Base-by-base conservation (phyloP, 1,140 invertebrate genomes). In the Sinella curviseta region DNA sequence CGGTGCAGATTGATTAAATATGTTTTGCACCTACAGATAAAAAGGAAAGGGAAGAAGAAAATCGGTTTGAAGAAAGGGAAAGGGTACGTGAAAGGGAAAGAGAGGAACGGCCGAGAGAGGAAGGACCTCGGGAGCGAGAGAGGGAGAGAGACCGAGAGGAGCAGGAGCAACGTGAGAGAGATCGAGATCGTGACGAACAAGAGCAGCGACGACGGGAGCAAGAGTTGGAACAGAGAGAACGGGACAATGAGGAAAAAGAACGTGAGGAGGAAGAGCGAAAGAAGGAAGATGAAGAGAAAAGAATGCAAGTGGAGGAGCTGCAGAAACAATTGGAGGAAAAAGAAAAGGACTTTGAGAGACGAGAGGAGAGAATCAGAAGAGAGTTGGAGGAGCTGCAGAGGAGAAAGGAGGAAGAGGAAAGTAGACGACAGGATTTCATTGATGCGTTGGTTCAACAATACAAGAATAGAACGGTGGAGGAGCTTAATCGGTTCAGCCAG, bases 291-390 rank as follows among this genome's bases (percentile, higher is more conserved):
- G 65, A 70, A 33, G 30, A 70, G 65, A 70, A 33, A 70, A 2
- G 65, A 33, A 33, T 31, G 65, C 26, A 70, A n/a, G 65, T 70
- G 8, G 65, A 70, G 8, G 65, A 70, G 24, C 31, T 70, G 8
- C 65, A 33, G 30, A 70, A 70, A 70, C 8, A 70, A 70, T 33
- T 70, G 65, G 65, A 70, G n/a, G 65, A 70, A 33, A 70, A 70
- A 33, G 65, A 70, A 33, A 33, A 70, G 12, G 65, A 70, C 12
- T 70, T 70, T 33, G 65, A 70, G 65, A 2, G 65, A 33, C 2
- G 65, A 33, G 65, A 70, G 31, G 65, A 70, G 31, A 70, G 30
- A 70, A 70, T 70, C n/a, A 8, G 65, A 33, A 30, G 65, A 31
- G 65, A 70, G 31, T 33, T 70, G 65, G 65, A 70, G 30, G 65